Percentiles rank a stretch among this genome's conserved stretches.
Evolutionary conservation across 1,140 invertebrate genomes (phyloP).

Genomic region (Megalopta genalis): DNA sequence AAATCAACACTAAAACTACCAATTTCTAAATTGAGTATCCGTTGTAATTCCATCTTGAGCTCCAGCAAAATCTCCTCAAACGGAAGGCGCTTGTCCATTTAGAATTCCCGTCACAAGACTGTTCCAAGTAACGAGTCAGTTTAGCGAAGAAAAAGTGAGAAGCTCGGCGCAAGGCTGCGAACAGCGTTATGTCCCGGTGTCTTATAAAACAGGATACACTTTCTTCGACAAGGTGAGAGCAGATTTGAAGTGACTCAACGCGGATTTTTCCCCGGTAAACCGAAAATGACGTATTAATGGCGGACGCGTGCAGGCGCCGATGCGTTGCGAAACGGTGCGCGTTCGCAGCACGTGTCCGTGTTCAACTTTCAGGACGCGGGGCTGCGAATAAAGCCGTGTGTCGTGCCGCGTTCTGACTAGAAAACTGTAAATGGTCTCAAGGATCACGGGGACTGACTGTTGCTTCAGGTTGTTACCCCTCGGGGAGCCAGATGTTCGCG

Average conservation of each 20-base stretch:
- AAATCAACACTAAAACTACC: too few relatives aligned
- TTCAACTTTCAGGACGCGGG: constrained; percentile 30
- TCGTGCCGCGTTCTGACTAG: not conserved
- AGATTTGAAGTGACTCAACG: not conserved
- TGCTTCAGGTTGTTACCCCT: constrained; percentile 34
- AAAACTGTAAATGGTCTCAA: constrained; percentile 28
- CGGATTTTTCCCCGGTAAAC: not conserved
- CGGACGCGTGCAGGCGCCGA: constrained; percentile 15
- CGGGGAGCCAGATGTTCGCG: constrained; percentile 57
- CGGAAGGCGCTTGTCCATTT: too few relatives aligned
- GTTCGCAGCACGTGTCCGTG: constrained; percentile 50
- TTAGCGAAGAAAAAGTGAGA: too few relatives aligned
- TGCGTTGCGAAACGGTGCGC: constrained; percentile 60
- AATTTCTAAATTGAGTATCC: too few relatives aligned
- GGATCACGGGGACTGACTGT: not conserved
- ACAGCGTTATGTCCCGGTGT: not conserved
- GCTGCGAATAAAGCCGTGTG: constrained; percentile 21
- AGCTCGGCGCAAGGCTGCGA: too few relatives aligned
- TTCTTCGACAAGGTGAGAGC: too few relatives aligned
- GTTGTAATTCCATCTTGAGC: too few relatives aligned
- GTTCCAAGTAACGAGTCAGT: too few relatives aligned
- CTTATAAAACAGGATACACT: not conserved
- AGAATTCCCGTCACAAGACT: too few relatives aligned
- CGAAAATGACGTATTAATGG: constrained; percentile 19
- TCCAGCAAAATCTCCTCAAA: too few relatives aligned